Percentiles rank a stretch among this genome's conserved stretches.
These are phyloP conservation scores for Ericerus pela DNA, from an alignment of 1,140 invertebrate genomes.

Conservation along the genomic window DNA sequence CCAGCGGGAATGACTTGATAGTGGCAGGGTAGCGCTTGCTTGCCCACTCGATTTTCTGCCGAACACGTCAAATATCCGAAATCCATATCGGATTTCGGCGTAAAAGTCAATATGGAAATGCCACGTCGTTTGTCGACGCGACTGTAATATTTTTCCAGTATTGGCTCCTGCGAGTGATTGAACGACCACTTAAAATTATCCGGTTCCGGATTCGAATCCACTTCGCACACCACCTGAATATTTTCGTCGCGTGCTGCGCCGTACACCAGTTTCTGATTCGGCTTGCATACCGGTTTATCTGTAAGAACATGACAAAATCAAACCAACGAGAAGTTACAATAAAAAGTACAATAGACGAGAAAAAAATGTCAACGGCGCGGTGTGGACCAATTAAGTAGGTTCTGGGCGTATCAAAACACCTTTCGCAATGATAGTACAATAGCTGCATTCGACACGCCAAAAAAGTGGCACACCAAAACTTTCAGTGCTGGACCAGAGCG, in stretches of 20 bases:
- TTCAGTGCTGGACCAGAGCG: no score
- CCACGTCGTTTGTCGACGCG: slow-evolving; percentile 35
- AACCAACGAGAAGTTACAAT: no score
- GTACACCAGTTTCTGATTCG: slow-evolving; percentile 62
- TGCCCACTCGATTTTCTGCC: slow-evolving; percentile 47
- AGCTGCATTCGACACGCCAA: no score
- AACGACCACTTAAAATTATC: slow-evolving; percentile 76
- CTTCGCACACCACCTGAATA: slow-evolving; percentile 63
- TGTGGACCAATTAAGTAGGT: no score
- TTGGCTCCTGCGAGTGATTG: slow-evolving; percentile 63
- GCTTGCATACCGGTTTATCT: slow-evolving; percentile 74
- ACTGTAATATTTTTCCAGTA: slow-evolving; percentile 36
- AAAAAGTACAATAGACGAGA: no score
- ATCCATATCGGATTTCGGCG: slow-evolving; percentile 59
- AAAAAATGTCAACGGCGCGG: no score
- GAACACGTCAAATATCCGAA: slow-evolving; percentile 56
- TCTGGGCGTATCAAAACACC: no score
- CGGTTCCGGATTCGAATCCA: slow-evolving; percentile 72
- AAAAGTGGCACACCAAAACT: no score
- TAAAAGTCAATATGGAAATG: slow-evolving; percentile 65
- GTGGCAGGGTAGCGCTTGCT: slow-evolving; percentile 50
- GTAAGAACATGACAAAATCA: no score
- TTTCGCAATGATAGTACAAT: no score
- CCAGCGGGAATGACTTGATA: slow-evolving; percentile 58
- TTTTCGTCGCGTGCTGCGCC: slow-evolving; percentile 70